Conservation (phyloP, 2,797 vertebrate species). For the Echeneis naucrates region DNA sequence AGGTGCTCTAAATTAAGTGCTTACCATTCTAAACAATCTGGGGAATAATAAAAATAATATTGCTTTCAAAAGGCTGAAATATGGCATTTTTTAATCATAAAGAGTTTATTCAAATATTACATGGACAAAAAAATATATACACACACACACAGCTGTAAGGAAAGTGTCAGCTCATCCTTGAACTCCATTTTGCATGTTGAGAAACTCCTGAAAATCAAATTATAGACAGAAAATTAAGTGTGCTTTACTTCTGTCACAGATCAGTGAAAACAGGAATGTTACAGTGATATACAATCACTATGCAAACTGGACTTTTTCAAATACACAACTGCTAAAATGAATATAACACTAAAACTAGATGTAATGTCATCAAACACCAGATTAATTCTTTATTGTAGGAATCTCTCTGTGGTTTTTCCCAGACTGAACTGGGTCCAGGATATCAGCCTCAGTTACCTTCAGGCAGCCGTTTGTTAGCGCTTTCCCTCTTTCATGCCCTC, state of each 20-base stretch:
- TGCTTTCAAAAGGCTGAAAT: no score
- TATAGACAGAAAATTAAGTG: background rate
- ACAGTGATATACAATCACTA: background rate
- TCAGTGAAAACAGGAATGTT: background rate
- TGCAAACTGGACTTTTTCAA: background rate
- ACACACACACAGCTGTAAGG: constrained; percentile 16
- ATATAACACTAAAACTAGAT: background rate
- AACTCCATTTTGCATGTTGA: constrained; percentile 55
- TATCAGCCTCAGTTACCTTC: constrained; percentile 78
- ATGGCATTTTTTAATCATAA: constrained; percentile 18
- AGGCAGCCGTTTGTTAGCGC: constrained; percentile 68
- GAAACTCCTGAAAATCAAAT: constrained; percentile 71
- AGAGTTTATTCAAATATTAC: constrained; percentile 45
- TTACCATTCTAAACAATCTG: background rate
- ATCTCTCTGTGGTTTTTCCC: background rate
- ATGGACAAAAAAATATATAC: constrained; percentile 25
- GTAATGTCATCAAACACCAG: background rate
- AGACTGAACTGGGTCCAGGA: background rate
- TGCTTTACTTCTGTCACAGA: background rate
- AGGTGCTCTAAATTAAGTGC: background rate
- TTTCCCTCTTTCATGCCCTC: constrained; percentile 71
- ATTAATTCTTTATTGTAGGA: background rate
- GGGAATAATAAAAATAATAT: background rate
- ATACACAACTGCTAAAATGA: background rate
- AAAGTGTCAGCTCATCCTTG: constrained; percentile 36